These are phyloP conservation scores for Eulimnadia texana DNA, from an alignment of 1,140 invertebrate species.

Conservation along the genomic window DNA sequence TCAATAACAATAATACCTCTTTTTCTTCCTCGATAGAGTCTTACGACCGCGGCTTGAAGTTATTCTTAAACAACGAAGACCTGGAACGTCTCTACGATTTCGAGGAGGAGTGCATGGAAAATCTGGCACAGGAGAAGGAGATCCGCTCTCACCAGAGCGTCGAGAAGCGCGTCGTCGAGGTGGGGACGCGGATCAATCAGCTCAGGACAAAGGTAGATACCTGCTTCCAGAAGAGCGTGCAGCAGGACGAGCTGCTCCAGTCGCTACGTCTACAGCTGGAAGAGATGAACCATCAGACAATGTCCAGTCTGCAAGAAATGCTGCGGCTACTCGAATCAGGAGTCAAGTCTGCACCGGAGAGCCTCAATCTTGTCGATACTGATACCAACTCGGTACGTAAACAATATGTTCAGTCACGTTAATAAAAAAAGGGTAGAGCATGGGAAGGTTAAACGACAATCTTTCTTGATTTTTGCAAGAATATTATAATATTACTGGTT, in stretches of 20 bases:
- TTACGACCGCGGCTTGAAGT: conserved; percentile 86
- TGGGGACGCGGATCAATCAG: not conserved
- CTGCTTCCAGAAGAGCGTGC: not conserved
- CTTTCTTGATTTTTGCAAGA: too few relatives aligned
- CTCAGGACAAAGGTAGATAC: not conserved
- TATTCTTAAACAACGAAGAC: conserved; percentile 83
- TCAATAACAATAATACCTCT: not conserved
- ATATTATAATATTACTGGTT: too few relatives aligned
- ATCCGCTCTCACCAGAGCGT: conserved; percentile 57
- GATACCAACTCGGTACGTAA: too few relatives aligned
- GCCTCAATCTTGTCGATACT: not conserved
- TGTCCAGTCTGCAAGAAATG: conserved; percentile 56
- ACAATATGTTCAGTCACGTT: too few relatives aligned
- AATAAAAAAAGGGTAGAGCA: too few relatives aligned
- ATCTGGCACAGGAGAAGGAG: conserved; percentile 56
- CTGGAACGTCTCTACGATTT: conserved; percentile 89
- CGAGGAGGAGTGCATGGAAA: conserved; percentile 69
- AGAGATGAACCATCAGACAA: not conserved
- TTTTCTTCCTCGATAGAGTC: conserved; percentile 40
- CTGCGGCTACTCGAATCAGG: not conserved
- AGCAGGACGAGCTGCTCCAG: not conserved
- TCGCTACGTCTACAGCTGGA: not conserved
- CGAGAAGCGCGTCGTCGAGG: not conserved
- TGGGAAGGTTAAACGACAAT: too few relatives aligned
- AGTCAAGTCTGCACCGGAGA: not conserved